Conservation (phyloP, 2,888 invertebrate species). For the Plebejus argus region DNA sequence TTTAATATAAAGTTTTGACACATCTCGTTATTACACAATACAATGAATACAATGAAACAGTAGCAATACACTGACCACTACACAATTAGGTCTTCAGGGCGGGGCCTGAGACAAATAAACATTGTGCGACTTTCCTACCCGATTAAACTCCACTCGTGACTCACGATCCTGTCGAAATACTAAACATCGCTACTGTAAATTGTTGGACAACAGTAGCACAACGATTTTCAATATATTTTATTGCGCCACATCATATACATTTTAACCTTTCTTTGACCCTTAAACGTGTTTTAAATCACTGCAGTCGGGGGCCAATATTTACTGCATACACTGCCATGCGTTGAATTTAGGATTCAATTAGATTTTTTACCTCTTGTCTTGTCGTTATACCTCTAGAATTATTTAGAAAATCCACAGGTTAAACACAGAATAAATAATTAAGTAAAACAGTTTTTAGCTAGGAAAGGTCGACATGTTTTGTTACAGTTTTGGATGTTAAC, state of each 20-base stretch:
- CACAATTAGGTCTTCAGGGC: conserved; percentile 39
- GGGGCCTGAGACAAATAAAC: conserved; percentile 68
- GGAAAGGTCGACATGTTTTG: no score
- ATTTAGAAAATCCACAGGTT: no score
- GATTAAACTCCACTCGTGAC: conserved; percentile 72
- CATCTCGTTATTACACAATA: background rate
- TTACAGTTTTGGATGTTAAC: no score
- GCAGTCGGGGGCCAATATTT: background rate
- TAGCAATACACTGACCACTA: conserved; percentile 31
- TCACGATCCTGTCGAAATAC: conserved; percentile 69
- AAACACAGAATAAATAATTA: no score
- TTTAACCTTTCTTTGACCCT: background rate
- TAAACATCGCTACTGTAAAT: conserved; percentile 57
- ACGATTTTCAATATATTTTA: background rate
- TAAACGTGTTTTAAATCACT: background rate
- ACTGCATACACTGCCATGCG: no score
- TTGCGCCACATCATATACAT: background rate
- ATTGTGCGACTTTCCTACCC: conserved; percentile 70
- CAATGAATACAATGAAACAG: conserved; percentile 5
- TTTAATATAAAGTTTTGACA: background rate
- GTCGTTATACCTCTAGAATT: no score
- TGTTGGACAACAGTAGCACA: conserved; percentile 39
- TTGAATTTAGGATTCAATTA: no score
- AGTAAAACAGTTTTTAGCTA: no score
- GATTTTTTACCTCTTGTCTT: no score